Conservation (phyloP, 2,797 vertebrate species). For the Galagoides demidoff region DNA sequence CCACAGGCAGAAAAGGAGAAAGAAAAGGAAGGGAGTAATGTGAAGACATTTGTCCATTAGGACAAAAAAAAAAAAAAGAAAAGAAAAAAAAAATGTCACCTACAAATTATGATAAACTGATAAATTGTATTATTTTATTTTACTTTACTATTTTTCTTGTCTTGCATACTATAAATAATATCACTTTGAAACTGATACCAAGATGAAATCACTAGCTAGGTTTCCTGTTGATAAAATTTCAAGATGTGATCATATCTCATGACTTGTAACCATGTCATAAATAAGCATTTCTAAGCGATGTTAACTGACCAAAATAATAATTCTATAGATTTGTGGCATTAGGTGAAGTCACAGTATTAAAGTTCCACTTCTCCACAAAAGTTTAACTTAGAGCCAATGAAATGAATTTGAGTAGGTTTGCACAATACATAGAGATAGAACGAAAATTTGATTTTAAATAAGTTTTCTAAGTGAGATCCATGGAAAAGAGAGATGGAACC, state of each 20-base stretch:
- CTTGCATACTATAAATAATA: neutral
- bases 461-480: neutral
- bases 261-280: neutral
- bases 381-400: neutral
- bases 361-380: neutral
- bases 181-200: neutral
- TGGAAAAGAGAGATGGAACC: neutral
- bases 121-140: neutral
- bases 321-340: neutral
- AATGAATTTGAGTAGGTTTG: neutral
- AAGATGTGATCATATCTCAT: neutral
- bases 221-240: neutral
- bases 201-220: neutral
- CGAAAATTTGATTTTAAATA: neutral
- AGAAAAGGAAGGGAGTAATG: neutral
- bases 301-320: neutral
- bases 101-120: neutral
- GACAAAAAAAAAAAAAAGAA: neutral
- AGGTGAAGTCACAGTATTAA: neutral
- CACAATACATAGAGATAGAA: neutral
- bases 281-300: neutral
- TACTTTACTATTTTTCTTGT: neutral
- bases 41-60: neutral
- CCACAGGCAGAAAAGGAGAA: slow-evolving; percentile 65
- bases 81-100: neutral